phyloP scores from a whole-genome alignment of 1,140 invertebrate species.

The Harlomillsia oculata region DNA sequence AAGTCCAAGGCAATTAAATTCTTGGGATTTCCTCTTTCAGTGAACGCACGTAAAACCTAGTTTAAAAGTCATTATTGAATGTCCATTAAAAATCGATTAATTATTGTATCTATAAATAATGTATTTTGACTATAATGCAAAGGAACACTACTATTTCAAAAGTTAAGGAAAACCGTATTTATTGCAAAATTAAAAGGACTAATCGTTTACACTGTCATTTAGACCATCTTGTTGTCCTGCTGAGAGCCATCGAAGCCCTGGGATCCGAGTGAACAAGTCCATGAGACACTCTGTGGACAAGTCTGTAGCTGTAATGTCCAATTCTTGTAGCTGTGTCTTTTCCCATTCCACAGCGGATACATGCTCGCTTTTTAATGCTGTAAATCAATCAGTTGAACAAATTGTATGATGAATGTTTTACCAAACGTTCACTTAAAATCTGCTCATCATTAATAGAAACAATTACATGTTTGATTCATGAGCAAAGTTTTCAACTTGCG shows the following conservation, averaged over 20 bases:
- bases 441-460: neutral
- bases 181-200: no score
- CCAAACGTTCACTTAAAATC: neutral
- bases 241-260: slow-evolving; percentile 75
- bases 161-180: no score
- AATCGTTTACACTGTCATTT: slow-evolving; percentile 75
- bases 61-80: slow-evolving; percentile 9
- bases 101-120: no score
- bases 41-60: slow-evolving; percentile 73
- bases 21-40: slow-evolving; percentile 75
- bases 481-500: slow-evolving; percentile 82
- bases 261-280: slow-evolving; percentile 80
- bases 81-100: no score
- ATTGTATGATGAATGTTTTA: neutral
- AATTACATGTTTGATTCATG: slow-evolving; percentile 89
- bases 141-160: no score
- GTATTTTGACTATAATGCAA: no score
- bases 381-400: neutral
- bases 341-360: slow-evolving; percentile 97
- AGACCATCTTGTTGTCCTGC: slow-evolving; percentile 96
- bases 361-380: slow-evolving; percentile 62
- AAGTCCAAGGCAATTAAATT: slow-evolving; percentile 82
- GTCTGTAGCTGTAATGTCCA: slow-evolving; percentile 95
- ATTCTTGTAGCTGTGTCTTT: slow-evolving; percentile 81
- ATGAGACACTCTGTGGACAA: slow-evolving; percentile 85